phyloP scores from a whole-genome alignment of 2,113 vertebrate genomes.

The Gallinago media region DNA sequence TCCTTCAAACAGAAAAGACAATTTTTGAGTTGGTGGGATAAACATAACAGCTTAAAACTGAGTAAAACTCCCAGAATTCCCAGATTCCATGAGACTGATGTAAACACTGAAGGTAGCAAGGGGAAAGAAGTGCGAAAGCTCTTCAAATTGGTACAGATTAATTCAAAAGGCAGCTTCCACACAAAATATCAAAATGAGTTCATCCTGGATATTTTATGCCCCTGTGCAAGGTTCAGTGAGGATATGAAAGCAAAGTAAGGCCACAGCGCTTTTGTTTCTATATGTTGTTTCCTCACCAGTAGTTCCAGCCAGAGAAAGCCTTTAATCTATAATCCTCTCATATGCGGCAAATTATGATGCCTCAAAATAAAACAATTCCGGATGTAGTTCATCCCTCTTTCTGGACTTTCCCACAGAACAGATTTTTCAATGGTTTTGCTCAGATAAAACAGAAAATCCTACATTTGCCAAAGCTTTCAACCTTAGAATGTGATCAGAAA shows the following conservation, averaged over 20 bases:
- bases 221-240: neutral
- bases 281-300: neutral
- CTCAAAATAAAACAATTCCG: neutral
- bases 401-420: neutral
- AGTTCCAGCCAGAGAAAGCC: neutral
- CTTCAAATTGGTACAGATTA: neutral
- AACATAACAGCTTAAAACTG: neutral
- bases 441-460: conserved; percentile 28
- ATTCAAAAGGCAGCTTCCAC: neutral
- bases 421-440: conserved; percentile 34
- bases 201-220: neutral
- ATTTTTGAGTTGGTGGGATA: neutral
- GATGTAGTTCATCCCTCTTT: neutral
- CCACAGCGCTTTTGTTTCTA: neutral
- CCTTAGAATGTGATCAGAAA: neutral
- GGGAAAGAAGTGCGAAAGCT: neutral
- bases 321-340: conserved; percentile 36
- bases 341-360: neutral
- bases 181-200: neutral
- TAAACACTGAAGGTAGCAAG: neutral
- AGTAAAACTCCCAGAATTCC: neutral
- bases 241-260: neutral
- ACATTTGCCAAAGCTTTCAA: neutral
- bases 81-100: neutral
- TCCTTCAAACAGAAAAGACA: neutral